Conservation (phyloP, 2,113 vertebrate species). For the Etheostoma cragini region DNA sequence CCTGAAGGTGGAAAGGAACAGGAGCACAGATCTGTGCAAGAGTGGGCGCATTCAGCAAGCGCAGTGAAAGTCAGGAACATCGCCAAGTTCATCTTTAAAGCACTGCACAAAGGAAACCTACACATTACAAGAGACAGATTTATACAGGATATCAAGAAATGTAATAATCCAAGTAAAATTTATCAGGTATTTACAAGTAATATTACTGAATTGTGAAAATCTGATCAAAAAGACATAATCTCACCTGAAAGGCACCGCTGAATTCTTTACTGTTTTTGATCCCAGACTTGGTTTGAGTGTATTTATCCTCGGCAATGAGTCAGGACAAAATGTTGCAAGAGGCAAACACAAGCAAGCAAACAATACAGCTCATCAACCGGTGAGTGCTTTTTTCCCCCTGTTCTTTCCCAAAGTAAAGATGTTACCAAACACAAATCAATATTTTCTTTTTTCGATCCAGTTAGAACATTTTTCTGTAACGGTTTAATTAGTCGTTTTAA, state of each 20-base stretch:
- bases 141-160: not conserved
- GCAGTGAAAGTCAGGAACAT: conserved; percentile 52
- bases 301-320: conserved; percentile 41
- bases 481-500: not conserved
- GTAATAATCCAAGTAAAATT: not conserved
- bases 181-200: not conserved
- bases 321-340: conserved; percentile 68
- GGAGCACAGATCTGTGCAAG: conserved; percentile 75
- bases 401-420: conserved; percentile 34
- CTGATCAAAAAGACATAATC: not conserved
- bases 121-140: not conserved
- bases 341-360: conserved; percentile 70
- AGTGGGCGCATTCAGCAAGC: conserved; percentile 54
- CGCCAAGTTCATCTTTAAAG: conserved; percentile 65
- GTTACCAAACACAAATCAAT: conserved; percentile 46
- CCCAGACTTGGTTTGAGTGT: conserved; percentile 10
- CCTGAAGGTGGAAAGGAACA: conserved; percentile 56
- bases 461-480: not conserved
- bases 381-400: conserved; percentile 21
- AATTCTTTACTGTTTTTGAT: not conserved
- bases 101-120: conserved; percentile 15
- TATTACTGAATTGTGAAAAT: not conserved
- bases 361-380: conserved; percentile 37
- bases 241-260: conserved; percentile 47
- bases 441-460: not conserved